These are phyloP conservation scores for Mylabris sibirica DNA, from an alignment of 2,888 invertebrate genomes.

Conservation along the genomic window DNA sequence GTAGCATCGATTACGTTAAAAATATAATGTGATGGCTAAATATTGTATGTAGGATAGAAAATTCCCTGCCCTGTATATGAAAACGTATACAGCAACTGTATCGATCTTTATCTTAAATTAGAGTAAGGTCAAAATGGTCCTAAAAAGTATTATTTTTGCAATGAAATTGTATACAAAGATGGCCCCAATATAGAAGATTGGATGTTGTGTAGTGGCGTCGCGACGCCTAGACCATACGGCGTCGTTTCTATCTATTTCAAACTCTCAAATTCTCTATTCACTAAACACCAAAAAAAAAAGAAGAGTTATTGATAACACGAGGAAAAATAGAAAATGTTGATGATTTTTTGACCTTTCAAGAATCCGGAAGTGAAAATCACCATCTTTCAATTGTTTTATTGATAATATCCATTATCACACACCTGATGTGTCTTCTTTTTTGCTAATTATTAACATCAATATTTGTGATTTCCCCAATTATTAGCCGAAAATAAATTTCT, in stretches of 20 bases:
- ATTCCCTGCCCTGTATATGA: background rate
- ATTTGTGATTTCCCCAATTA: background rate
- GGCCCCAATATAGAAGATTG: conserved; percentile 9
- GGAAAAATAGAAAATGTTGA: too few relatives aligned
- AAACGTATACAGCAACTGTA: background rate
- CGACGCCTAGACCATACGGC: conserved; percentile 27
- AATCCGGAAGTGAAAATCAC: background rate
- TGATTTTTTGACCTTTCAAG: too few relatives aligned
- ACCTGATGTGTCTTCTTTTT: too few relatives aligned
- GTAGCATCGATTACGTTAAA: too few relatives aligned
- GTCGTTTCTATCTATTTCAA: conserved; percentile 6
- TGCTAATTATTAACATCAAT: too few relatives aligned
- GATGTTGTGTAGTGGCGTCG: conserved; percentile 23
- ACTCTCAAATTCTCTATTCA: background rate
- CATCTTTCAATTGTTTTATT: background rate
- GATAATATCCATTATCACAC: background rate
- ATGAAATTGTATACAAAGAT: background rate
- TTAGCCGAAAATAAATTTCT: background rate
- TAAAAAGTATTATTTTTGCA: background rate
- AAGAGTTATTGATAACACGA: too few relatives aligned
- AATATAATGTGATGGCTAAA: too few relatives aligned
- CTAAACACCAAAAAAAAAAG: too few relatives aligned
- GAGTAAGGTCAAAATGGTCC: conserved; percentile 1
- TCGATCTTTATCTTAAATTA: background rate
- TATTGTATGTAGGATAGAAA: too few relatives aligned